A percentile compares a stretch with the other conserved stretches of the same genome.
phyloP scores from a whole-genome alignment of 2,113 vertebrate species.

The Orycteropus afer region DNA sequence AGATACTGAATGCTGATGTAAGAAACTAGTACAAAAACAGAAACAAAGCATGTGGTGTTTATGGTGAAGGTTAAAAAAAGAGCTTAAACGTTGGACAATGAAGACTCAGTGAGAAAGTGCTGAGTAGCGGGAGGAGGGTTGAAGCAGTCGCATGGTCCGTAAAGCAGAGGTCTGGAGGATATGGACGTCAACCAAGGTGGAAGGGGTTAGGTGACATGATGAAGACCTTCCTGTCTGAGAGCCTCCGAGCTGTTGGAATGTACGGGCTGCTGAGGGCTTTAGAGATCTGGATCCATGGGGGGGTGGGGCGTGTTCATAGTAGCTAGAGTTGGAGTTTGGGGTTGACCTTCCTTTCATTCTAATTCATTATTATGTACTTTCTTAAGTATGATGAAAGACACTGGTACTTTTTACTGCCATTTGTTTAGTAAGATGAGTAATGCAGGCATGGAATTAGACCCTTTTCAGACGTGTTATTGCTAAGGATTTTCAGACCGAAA shows the following conservation, averaged over 20 bases:
- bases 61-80: neutral
- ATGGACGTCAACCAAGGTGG: neutral
- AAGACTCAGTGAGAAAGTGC: too few relatives aligned
- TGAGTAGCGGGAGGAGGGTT: neutral
- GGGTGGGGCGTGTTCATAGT: neutral
- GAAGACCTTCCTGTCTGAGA: neutral
- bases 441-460: neutral
- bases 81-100: neutral
- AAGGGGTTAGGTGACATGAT: neutral
- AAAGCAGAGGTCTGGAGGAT: neutral
- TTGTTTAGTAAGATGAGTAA: neutral
- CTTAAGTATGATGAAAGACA: neutral
- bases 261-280: neutral
- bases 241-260: neutral
- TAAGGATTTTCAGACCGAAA: neutral
- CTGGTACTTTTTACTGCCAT: neutral
- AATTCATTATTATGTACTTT: neutral
- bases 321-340: neutral
- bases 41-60: neutral
- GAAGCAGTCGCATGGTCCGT: fast-evolving
- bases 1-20: neutral
- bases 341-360: neutral
- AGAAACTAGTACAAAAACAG: neutral
- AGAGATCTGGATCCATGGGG: neutral
- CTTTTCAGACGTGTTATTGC: neutral